Evolutionary conservation across 2,797 vertebrate species (phyloP).

Genomic region (Semaprochilodus insignis): DNA sequence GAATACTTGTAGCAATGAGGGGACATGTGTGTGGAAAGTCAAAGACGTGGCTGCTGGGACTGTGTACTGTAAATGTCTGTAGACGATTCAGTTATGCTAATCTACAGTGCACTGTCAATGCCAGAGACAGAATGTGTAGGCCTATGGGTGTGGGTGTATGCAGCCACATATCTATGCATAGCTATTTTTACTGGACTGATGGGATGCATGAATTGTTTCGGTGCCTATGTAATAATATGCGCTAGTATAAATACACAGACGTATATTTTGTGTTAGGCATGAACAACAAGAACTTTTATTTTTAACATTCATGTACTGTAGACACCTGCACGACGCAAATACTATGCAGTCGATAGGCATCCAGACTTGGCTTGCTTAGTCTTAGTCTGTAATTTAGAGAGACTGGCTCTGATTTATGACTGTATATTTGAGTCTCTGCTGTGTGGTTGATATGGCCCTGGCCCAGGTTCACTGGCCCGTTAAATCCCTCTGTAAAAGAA

Average conservation of each 20-base stretch:
- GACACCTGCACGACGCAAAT: too few species aligned
- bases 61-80: conserved; percentile 29
- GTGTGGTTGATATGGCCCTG: conserved; percentile 57
- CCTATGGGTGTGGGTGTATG: conserved; percentile 27
- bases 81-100: conserved; percentile 36
- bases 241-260: not conserved
- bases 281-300: too few species aligned
- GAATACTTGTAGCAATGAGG: conserved; percentile 48
- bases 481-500: conserved; percentile 59
- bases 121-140: conserved; percentile 27
- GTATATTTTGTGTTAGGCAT: too few species aligned
- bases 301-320: too few species aligned
- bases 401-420: conserved; percentile 60
- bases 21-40: conserved; percentile 45
- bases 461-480: conserved; percentile 47
- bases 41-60: conserved; percentile 36
- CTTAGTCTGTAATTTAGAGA: conserved; percentile 32
- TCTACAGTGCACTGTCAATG: not conserved
- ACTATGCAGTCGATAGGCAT: too few species aligned
- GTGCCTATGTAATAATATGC: not conserved
- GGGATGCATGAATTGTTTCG: conserved; percentile 8
- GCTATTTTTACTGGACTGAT: conserved; percentile 6
- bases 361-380: too few species aligned
- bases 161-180: not conserved
- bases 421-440: conserved; percentile 42